Evolutionary conservation across 2,888 invertebrate species (phyloP).

Genomic region (Augochlorella aurata): DNA sequence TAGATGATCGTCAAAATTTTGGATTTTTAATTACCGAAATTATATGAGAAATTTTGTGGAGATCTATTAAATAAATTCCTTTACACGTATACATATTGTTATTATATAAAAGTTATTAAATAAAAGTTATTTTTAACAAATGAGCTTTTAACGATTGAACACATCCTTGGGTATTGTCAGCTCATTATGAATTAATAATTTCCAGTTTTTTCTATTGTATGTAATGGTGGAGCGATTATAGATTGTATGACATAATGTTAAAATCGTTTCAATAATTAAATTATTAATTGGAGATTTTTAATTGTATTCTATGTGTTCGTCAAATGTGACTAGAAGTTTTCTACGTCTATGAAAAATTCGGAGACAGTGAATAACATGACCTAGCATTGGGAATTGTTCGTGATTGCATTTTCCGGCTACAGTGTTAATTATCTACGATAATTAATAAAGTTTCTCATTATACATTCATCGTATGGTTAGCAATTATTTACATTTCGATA

Average conservation of each 20-base stretch:
- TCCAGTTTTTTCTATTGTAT: too few species aligned
- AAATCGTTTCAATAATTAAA: neutral
- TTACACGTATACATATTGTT: neutral
- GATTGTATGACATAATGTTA: neutral
- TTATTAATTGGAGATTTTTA: neutral
- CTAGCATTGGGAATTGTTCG: conserved; percentile 44
- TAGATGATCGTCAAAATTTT: neutral
- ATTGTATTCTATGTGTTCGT: neutral
- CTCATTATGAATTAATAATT: neutral
- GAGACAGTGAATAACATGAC: conserved; percentile 27
- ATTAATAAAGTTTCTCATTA: conserved; percentile 74
- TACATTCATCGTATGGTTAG: conserved; percentile 71
- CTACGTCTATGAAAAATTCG: conserved; percentile 20
- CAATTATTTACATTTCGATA: conserved; percentile 73
- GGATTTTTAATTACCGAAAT: neutral
- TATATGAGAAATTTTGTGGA: neutral
- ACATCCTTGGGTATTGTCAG: neutral
- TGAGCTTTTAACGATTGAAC: neutral
- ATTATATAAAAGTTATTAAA: neutral
- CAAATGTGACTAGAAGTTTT: conserved; percentile 14
- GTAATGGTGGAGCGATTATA: too few species aligned
- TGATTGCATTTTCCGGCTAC: conserved; percentile 22
- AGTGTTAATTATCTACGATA: conserved; percentile 73
- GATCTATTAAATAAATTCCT: neutral
- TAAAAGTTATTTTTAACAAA: neutral